These are phyloP conservation scores for Pimpla rufipes DNA, from an alignment of 2,888 invertebrate genomes.

Conservation along the genomic window DNA sequence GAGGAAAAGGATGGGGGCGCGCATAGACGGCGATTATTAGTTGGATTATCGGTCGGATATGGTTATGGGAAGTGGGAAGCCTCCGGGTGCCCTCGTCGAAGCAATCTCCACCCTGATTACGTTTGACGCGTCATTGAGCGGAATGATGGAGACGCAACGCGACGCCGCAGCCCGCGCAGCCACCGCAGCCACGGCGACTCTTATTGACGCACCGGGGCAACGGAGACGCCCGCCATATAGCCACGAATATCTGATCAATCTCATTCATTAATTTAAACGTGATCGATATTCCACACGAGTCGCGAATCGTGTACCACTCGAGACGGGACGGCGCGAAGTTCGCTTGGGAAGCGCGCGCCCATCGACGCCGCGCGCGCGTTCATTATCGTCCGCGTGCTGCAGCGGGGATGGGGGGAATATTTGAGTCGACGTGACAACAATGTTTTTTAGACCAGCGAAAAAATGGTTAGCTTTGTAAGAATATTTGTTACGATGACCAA, in stretches of 20 bases:
- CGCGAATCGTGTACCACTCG: conserved; percentile 21
- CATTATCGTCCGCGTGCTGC: neutral
- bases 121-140: conserved; percentile 82
- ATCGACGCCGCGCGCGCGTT: neutral
- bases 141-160: conserved; percentile 79
- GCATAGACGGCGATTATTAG: conserved; percentile 75
- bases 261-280: conserved; percentile 46
- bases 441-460: no score
- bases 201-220: conserved; percentile 38
- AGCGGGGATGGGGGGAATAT: no score
- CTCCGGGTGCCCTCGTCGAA: conserved; percentile 73
- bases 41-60: conserved; percentile 80
- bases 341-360: neutral
- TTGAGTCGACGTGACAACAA: no score
- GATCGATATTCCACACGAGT: conserved; percentile 45
- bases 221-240: neutral
- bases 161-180: conserved; percentile 37
- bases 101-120: conserved; percentile 82
- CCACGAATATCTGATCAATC: conserved; percentile 41
- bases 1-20: neutral
- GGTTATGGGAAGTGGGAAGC: conserved; percentile 79
- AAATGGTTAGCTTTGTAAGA: no score
- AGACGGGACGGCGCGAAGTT: conserved; percentile 5
- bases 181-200: conserved; percentile 20
- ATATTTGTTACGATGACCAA: no score